Conservation (phyloP, 2,888 invertebrate species). For the Zaprionus lineosus region DNA sequence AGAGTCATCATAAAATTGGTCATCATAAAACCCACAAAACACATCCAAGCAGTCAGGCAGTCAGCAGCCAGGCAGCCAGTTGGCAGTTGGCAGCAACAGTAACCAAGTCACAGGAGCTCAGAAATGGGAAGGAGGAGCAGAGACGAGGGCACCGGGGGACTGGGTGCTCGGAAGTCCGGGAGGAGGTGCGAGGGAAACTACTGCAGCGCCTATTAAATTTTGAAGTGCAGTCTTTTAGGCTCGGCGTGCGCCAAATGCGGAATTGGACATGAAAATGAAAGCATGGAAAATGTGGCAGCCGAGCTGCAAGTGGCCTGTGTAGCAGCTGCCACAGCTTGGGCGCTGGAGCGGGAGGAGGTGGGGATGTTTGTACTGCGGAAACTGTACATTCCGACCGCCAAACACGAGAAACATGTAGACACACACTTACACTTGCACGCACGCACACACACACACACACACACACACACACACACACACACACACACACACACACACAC, state of each 20-base stretch:
- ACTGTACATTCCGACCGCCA: slow-evolving; percentile 27
- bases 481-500: slow-evolving; percentile 11
- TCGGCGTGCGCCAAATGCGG: slow-evolving; percentile 56
- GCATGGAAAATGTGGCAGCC: slow-evolving; percentile 44
- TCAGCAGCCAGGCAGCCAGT: slow-evolving; percentile 9
- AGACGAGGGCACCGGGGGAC: slow-evolving; percentile 7
- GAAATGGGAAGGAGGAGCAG: slow-evolving; percentile 2
- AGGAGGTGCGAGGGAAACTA: no score
- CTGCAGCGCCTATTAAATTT: slow-evolving; percentile 70
- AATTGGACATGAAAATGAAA: slow-evolving; percentile 76
- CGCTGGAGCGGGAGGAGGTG: not conserved
- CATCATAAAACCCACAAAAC: slow-evolving; percentile 54
- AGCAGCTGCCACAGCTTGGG: slow-evolving; percentile 72
- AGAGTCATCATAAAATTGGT: slow-evolving; percentile 49
- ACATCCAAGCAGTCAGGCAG: slow-evolving; percentile 1
- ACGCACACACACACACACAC: not conserved
- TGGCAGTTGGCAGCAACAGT: no score
- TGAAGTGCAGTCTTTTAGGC: slow-evolving; percentile 77
- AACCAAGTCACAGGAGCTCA: slow-evolving; percentile 5
- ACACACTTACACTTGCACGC: no score
- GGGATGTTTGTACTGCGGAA: not conserved
- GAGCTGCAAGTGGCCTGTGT: slow-evolving; percentile 60
- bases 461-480: not conserved
- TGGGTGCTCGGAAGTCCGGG: no score
- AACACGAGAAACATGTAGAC: slow-evolving; percentile 30